These are phyloP conservation scores for Chironomus striatipennis DNA, from an alignment of 1,140 invertebrate species.

Conservation along the genomic window DNA sequence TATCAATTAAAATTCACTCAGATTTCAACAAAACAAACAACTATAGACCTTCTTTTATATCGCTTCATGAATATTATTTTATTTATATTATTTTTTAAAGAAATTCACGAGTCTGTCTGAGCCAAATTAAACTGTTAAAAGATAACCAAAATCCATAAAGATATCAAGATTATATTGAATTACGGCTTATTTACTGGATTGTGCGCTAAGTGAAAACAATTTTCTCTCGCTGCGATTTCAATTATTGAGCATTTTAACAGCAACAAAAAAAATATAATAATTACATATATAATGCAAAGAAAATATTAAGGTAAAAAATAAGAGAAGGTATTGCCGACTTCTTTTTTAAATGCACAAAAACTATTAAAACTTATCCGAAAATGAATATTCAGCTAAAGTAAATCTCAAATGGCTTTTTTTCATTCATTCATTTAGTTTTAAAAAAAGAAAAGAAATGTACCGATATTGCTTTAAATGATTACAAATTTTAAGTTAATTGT, in stretches of 20 bases:
- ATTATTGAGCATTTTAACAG: too few species aligned
- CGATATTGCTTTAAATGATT: not conserved
- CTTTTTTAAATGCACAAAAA: too few species aligned
- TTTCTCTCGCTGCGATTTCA: too few species aligned
- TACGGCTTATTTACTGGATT: not conserved
- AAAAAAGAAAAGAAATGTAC: not conserved
- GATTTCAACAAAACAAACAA: not conserved
- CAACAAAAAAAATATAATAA: too few species aligned
- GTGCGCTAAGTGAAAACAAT: too few species aligned
- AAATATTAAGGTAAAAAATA: too few species aligned
- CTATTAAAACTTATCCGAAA: too few species aligned
- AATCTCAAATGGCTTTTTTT: too few species aligned
- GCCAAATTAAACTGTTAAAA: not conserved
- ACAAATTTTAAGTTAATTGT: not conserved
- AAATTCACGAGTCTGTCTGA: not conserved
- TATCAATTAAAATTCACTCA: not conserved
- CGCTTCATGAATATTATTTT: not conserved
- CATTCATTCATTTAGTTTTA: too few species aligned
- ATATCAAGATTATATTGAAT: conserved; percentile 5
- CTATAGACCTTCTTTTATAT: not conserved
- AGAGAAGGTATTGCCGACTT: too few species aligned
- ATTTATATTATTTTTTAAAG: not conserved
- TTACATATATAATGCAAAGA: too few species aligned
- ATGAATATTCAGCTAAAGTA: too few species aligned
- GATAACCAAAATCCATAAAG: conserved; percentile 11